Conservation (phyloP, 2,113 vertebrate genomes). For the Tetrax tetrax region DNA sequence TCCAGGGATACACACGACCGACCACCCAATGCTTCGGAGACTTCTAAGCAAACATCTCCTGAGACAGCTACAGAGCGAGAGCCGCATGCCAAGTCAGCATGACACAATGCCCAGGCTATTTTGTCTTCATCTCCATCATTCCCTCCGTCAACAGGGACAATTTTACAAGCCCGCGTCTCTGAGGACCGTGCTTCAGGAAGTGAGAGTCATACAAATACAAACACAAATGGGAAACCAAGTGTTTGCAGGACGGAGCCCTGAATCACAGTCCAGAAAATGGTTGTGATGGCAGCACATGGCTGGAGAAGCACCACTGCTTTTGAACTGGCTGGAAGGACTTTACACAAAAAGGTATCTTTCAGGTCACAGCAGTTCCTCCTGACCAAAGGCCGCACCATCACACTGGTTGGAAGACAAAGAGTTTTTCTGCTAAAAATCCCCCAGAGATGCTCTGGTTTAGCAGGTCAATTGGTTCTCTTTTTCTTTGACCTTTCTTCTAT, state of each 20-base stretch:
- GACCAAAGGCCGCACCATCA: conserved; percentile 48
- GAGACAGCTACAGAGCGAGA: neutral
- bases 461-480: conserved; percentile 61
- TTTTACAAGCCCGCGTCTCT: neutral
- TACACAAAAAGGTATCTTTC: neutral
- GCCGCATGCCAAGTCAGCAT: accelerated
- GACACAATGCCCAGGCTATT: neutral
- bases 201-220: neutral
- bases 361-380: neutral
- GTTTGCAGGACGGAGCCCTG: neutral
- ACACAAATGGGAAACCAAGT: neutral
- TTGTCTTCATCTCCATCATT: neutral
- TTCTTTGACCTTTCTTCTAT: conserved; percentile 67
- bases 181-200: neutral
- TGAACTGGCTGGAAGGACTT: neutral
- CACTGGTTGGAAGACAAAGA: conserved; percentile 19
- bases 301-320: neutral
- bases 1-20: neutral
- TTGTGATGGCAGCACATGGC: neutral
- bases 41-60: neutral
- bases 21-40: neutral
- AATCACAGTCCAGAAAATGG: neutral
- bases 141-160: neutral
- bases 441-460: conserved; percentile 59
- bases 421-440: conserved; percentile 55